Evolutionary conservation across 2,888 invertebrate species (phyloP), one percentile per base, ranked within the genome.

Genomic region (Drosophila nigricruria): DNA sequence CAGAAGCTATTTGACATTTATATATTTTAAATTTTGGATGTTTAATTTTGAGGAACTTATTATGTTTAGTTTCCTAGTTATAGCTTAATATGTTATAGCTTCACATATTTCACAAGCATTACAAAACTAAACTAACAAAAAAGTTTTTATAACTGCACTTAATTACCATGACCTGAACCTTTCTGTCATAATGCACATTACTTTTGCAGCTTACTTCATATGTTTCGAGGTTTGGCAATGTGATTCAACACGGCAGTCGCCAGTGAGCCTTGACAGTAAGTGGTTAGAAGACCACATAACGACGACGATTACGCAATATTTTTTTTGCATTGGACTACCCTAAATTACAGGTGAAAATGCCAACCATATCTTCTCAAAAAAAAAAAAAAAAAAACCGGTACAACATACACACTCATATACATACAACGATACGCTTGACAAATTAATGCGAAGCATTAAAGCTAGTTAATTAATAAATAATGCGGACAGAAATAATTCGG

Each of bases 231-330:
- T 70, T 75, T 20, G 59, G 34, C 43, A 62, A 66, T n/a, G 36
- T 40, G 38, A 25, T 20, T 36, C n/a, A 36, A 53, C 45, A 16
- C 45, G 47, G 61, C 18, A 69, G 42, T 74, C 50, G 59, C 36
- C 50, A 80, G 40, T 59, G 53, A 78, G 65, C 64, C 65, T 70
- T 47, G 63, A 57, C 62, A 54, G 53, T 20, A 54, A 61, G 52
- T n/a, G 42, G 38, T 40, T 61, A 78, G 65, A 81, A 70, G 63
- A 64, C 30, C 43, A 49, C 40, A 59, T 53, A 54, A 45, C n/a
- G 25, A 62, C 25, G n/a, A 27, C 32, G 45, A 34, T 42, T 56
- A 30, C 32, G 47, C 59, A 66, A 79, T 58, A 4, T 58, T 61
- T 77, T 64, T 20, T 77, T 64, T 20, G 63, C 73, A 54, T 56